Percentiles rank a stretch among this genome's conserved stretches.
These are phyloP conservation scores for Irena cyanogastra DNA, from an alignment of 2,113 vertebrate genomes.

Conservation along the genomic window DNA sequence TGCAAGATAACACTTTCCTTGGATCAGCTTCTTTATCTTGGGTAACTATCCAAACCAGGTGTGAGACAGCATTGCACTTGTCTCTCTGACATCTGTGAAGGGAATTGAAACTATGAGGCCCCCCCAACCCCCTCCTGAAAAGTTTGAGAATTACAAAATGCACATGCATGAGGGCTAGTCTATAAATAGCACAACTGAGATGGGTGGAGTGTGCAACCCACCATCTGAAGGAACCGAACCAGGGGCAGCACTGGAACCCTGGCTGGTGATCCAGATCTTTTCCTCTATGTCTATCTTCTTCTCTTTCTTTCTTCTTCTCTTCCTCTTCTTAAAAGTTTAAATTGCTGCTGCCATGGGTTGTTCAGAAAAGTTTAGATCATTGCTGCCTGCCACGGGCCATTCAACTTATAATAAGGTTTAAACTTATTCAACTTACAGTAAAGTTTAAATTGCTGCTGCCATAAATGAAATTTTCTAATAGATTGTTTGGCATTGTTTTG, in stretches of 20 bases:
- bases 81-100: not conserved
- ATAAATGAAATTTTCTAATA: not conserved
- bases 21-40: not conserved
- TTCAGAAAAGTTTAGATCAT: not conserved
- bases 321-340: not conserved
- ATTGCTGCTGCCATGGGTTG: not conserved
- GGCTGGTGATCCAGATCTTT: not conserved
- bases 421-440: not conserved
- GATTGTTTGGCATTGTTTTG: accelerated
- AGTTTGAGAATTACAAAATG: not conserved
- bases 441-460: not conserved
- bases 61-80: not conserved
- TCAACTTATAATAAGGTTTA: not conserved
- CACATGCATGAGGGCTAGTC: not conserved
- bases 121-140: not conserved
- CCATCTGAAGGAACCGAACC: accelerated
- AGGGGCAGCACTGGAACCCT: not conserved
- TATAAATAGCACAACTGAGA: not conserved
- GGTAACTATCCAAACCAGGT: not conserved
- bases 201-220: not conserved
- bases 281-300: not conserved
- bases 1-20: not conserved
- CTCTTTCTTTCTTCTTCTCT: not conserved
- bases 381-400: not conserved
- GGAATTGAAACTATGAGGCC: not conserved